Evolutionary conservation across 2,888 invertebrate genomes (phyloP), one percentile per base, ranked within the genome.

Genomic region (Cancer borealis): DNA sequence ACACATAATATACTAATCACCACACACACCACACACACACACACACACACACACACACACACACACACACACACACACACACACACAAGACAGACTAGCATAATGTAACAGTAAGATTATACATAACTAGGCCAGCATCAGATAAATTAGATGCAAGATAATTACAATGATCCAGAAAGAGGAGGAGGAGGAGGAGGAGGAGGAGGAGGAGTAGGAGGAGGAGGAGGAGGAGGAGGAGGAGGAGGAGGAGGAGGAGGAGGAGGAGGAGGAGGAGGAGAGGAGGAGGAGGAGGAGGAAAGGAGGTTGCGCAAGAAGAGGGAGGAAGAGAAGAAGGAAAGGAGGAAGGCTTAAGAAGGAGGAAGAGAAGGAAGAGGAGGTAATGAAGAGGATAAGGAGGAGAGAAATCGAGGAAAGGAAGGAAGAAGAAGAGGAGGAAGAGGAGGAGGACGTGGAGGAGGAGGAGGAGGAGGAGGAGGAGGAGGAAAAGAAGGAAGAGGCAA

Each of bases 211-310:
- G 46, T 3, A n/a, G 54, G 54, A 54, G 54, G 8, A 54, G 54
- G 54, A 49, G 49, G 49, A 88, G 45, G 30, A 39, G 66, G 91
- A 90, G 54, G 47, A 45, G 21, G 54, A 90, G 90, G 47, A 45
- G 47, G 49, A 90, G n/a, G 45, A 47, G 47, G 54, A 90, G 90
- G 47, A 47, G 47, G 49, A 47, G 90, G 47, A 47, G 47, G 90
- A 90, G 90, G 30, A 30, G 89, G 45, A 45, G n/a, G 66, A 66
- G 79, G 66, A 46, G 26, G 91, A 91, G 45, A 39, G 26, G 92
- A 73, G 92, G 66, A 46, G 39, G 92, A 66, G 73, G 66, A 46
- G 46, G 92, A 73, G 79, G 66, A 46, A 60, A 91, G 91, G 45
- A 45, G 26, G 91, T 60, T 54, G 45, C 26, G 26, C 60, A n/a